phyloP scores from a whole-genome alignment of 2,888 invertebrate species.

The Campoplex nolae region DNA sequence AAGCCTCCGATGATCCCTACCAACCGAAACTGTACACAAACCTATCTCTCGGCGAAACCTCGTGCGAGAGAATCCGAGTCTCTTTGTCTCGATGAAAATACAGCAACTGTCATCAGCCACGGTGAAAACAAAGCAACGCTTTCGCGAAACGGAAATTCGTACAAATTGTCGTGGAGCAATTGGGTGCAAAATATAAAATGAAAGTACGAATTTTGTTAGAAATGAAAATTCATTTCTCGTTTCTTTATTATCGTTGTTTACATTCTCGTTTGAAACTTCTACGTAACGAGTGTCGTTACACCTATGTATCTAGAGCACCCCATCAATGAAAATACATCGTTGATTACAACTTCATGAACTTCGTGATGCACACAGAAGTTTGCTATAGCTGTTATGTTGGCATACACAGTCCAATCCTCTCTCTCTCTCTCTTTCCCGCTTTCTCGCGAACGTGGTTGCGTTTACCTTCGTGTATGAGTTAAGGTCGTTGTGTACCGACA shows the following conservation, averaged over 20 bases:
- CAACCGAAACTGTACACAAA: constrained; percentile 18
- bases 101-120: constrained; percentile 11
- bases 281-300: background rate
- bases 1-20: background rate
- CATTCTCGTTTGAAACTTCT: background rate
- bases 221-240: background rate
- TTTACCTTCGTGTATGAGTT: constrained; percentile 65
- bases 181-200: constrained; percentile 1
- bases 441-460: constrained; percentile 13
- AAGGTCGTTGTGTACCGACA: constrained; percentile 75
- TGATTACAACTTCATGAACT: constrained; percentile 50
- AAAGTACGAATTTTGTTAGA: background rate
- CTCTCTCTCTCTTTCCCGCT: constrained; percentile 39
- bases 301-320: constrained; percentile 10
- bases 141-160: background rate
- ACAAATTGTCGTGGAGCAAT: background rate
- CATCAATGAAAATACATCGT: constrained; percentile 45
- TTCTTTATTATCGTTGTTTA: background rate
- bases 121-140: background rate
- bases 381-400: constrained; percentile 37
- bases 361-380: constrained; percentile 55
- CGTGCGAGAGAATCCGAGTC: constrained; percentile 8
- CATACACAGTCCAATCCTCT: constrained; percentile 60
- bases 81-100: constrained; percentile 33
- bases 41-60: background rate